Evolutionary conservation across 2,888 invertebrate genomes (phyloP).

Genomic region (Cephus rjabovi): DNA sequence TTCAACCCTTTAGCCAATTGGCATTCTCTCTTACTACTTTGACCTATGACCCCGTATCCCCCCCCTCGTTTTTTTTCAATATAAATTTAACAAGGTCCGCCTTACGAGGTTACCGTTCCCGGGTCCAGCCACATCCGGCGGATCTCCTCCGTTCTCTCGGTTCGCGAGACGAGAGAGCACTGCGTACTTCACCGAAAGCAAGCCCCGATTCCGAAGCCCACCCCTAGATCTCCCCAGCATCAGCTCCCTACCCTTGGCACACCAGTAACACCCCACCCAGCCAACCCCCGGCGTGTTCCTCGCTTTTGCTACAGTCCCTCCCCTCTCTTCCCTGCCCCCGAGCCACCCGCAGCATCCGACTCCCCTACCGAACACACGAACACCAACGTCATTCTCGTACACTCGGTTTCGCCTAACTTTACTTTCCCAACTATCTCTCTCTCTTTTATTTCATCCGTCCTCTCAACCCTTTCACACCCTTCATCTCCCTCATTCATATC

Average conservation of each 20-base stretch:
- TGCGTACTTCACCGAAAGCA: slow-evolving; percentile 51
- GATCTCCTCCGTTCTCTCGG: slow-evolving; percentile 44
- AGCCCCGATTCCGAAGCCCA: slow-evolving; percentile 42
- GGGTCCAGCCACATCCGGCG: too few relatives aligned
- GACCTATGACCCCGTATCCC: too few relatives aligned
- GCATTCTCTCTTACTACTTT: too few relatives aligned
- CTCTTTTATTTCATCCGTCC: slow-evolving; percentile 9
- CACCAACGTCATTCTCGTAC: not conserved
- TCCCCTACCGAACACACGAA: slow-evolving; percentile 8
- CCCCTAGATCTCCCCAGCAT: slow-evolving; percentile 20
- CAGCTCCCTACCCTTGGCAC: slow-evolving; percentile 31
- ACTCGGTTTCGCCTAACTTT: slow-evolving; percentile 3
- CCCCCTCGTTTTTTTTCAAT: too few relatives aligned
- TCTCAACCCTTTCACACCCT: not conserved
- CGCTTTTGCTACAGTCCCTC: slow-evolving; percentile 4
- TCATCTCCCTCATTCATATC: not conserved
- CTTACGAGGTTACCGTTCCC: too few relatives aligned
- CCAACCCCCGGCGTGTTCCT: slow-evolving; percentile 7
- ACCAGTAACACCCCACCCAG: slow-evolving; percentile 19
- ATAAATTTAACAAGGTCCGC: too few relatives aligned
- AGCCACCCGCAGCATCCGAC: slow-evolving; percentile 22
- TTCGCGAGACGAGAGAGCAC: slow-evolving; percentile 54
- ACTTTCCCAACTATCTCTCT: slow-evolving; percentile 1
- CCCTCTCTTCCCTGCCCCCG: slow-evolving; percentile 17
- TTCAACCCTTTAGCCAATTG: too few relatives aligned